A percentile compares a stretch with the other conserved stretches of the same genome.
phyloP scores from a whole-genome alignment of 2,113 vertebrate genomes.

The Brachyistius frenatus region DNA sequence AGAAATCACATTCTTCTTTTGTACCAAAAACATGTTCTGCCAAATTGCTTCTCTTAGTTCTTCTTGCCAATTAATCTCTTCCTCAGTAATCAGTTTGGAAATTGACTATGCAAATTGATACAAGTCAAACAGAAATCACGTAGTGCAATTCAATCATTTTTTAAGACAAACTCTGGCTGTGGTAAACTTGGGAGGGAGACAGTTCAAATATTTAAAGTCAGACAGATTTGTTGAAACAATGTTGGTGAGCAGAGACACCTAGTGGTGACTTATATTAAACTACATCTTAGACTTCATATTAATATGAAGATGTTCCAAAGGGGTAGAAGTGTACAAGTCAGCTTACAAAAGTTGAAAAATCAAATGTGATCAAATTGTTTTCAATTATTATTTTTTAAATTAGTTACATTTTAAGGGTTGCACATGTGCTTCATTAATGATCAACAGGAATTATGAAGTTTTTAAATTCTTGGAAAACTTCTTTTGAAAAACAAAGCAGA shows the following conservation, averaged over 20 bases:
- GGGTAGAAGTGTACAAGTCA: no score
- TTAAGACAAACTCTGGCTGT: slow-evolving; percentile 24
- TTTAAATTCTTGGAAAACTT: not conserved
- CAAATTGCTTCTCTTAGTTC: slow-evolving; percentile 24
- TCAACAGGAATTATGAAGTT: not conserved
- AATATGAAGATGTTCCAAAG: no score
- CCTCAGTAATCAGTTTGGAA: slow-evolving; percentile 36
- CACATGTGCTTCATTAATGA: not conserved
- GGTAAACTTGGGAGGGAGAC: slow-evolving; percentile 12
- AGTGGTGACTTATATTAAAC: slow-evolving; percentile 38
- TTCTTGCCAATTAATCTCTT: slow-evolving; percentile 8
- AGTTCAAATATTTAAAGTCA: slow-evolving; percentile 9
- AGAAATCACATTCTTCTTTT: not conserved
- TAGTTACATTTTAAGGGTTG: no score
- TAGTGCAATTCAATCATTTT: slow-evolving; percentile 32
- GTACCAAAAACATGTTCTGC: not conserved
- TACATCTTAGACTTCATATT: not conserved
- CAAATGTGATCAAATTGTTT: no score
- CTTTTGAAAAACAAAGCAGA: not conserved
- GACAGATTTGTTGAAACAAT: not conserved
- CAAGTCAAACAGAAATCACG: slow-evolving; percentile 44
- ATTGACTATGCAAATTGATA: slow-evolving; percentile 55
- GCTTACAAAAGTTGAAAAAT: no score
- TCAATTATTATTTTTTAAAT: no score
- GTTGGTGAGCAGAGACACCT: slow-evolving; percentile 72